phyloP scores from a whole-genome alignment of 64 coral and sea anemone species.

The Trachythela sp. region DNA sequence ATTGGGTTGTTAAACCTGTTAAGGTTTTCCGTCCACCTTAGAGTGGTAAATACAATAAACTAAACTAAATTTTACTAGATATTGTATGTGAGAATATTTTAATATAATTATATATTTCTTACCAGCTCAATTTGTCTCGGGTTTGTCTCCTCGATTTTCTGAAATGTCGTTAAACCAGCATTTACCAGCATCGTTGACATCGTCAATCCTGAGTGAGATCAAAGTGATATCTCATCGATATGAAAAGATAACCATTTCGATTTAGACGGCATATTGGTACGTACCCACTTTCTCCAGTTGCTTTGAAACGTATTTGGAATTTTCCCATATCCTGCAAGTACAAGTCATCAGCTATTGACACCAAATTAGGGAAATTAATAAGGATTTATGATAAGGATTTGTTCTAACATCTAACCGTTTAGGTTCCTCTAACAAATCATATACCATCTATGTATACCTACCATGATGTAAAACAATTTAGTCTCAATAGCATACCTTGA shows the following conservation, averaged over 20 bases:
- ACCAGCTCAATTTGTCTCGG: slow-evolving; percentile 96
- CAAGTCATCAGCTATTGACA: too few relatives aligned
- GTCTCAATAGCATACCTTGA: background rate
- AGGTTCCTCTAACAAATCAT: too few relatives aligned
- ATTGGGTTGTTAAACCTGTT: too few relatives aligned
- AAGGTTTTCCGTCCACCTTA: too few relatives aligned
- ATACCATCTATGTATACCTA: too few relatives aligned
- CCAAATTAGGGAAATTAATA: too few relatives aligned
- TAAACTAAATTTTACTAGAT: too few relatives aligned
- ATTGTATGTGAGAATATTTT: too few relatives aligned
- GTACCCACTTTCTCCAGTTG: slow-evolving; percentile 98
- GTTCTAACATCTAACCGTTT: too few relatives aligned
- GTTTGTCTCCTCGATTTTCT: slow-evolving; percentile 97
- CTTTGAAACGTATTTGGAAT: slow-evolving; percentile 87
- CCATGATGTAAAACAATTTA: too few relatives aligned
- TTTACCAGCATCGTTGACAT: slow-evolving; percentile 88
- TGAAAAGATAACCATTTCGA: background rate
- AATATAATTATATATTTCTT: background rate
- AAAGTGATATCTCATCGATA: background rate
- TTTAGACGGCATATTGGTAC: background rate
- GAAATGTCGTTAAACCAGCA: slow-evolving; percentile 82
- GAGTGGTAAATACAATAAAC: too few relatives aligned
- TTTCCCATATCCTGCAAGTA: slow-evolving; percentile 78
- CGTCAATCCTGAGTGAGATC: slow-evolving; percentile 53
- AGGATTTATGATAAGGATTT: too few relatives aligned